A percentile compares a stretch with the other conserved stretches of the same genome.
phyloP scores from a whole-genome alignment of 2,797 vertebrate genomes.

The Oreonectes daqikongensis region DNA sequence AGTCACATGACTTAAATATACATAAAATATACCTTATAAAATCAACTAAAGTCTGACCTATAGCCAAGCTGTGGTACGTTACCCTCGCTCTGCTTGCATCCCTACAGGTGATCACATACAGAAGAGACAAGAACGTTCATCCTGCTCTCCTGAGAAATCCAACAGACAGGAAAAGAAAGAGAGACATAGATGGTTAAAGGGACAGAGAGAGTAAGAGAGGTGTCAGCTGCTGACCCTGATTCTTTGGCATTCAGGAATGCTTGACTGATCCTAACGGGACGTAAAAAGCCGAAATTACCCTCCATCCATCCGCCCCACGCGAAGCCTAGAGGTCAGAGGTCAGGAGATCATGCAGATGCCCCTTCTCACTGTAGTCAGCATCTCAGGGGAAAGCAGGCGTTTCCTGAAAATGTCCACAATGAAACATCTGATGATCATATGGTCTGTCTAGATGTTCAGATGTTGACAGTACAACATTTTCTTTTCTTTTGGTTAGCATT shows the following conservation, averaged over 20 bases:
- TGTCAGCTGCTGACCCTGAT: slow-evolving; percentile 79
- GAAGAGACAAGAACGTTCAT: not conserved
- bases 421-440: slow-evolving; percentile 41
- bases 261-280: slow-evolving; percentile 68
- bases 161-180: slow-evolving; percentile 38
- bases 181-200: slow-evolving; percentile 35
- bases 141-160: slow-evolving; percentile 33
- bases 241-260: slow-evolving; percentile 75
- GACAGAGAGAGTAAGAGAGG: slow-evolving; percentile 38
- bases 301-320: slow-evolving; percentile 67
- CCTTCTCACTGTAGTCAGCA: slow-evolving; percentile 71
- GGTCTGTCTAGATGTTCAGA: slow-evolving; percentile 29
- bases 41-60: not conserved
- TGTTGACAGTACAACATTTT: not conserved
- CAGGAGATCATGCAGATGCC: slow-evolving; percentile 75
- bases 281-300: slow-evolving; percentile 75
- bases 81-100: too few relatives aligned
- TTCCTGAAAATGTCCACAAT: slow-evolving; percentile 37
- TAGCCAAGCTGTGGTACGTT: not conserved
- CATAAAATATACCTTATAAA: too few relatives aligned
- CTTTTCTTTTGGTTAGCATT: too few relatives aligned
- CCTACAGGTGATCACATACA: slow-evolving; percentile 12
- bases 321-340: slow-evolving; percentile 68
- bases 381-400: slow-evolving; percentile 41
- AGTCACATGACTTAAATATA: not conserved